Conservation (phyloP, 2,113 vertebrate genomes). For the Amphiprion percula region DNA sequence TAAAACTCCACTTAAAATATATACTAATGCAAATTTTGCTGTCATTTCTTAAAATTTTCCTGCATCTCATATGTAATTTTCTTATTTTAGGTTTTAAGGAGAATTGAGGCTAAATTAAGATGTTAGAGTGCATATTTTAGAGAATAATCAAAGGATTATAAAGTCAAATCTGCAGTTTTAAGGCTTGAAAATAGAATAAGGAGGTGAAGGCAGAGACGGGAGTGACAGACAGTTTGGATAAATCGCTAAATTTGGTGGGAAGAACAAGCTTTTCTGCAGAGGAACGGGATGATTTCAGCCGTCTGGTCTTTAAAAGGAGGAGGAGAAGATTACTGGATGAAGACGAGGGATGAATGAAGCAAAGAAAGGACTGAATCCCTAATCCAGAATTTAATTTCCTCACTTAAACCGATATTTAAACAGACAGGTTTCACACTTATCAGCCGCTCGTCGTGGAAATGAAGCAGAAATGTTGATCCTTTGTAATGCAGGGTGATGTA, state of each 20-base stretch:
- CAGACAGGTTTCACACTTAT: background rate
- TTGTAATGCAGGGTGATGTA: background rate
- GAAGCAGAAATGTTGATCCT: slow-evolving; percentile 1
- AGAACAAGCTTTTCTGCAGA: background rate
- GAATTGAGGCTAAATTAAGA: no score
- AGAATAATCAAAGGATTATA: background rate
- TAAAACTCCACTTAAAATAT: no score
- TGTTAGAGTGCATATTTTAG: no score
- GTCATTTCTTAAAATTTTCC: no score
- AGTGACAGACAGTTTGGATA: slow-evolving; percentile 7
- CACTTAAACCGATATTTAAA: slow-evolving; percentile 17
- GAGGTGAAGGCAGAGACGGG: background rate
- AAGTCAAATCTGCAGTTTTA: no score
- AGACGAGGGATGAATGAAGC: slow-evolving; percentile 10
- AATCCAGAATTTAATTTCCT: slow-evolving; percentile 45
- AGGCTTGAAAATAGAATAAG: background rate
- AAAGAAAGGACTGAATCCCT: slow-evolving; percentile 23
- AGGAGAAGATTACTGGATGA: slow-evolving; percentile 40
- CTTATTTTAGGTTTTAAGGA: no score
- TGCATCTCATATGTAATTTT: no score
- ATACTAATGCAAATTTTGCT: no score
- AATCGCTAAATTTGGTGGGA: slow-evolving; percentile 17
- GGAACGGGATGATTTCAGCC: slow-evolving; percentile 16
- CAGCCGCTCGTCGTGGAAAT: background rate
- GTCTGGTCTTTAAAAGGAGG: slow-evolving; percentile 20